A percentile compares a stretch with the other conserved stretches of the same genome.
Conservation (phyloP, 1,140 invertebrate species). For the Ceratina calcarata region DNA sequence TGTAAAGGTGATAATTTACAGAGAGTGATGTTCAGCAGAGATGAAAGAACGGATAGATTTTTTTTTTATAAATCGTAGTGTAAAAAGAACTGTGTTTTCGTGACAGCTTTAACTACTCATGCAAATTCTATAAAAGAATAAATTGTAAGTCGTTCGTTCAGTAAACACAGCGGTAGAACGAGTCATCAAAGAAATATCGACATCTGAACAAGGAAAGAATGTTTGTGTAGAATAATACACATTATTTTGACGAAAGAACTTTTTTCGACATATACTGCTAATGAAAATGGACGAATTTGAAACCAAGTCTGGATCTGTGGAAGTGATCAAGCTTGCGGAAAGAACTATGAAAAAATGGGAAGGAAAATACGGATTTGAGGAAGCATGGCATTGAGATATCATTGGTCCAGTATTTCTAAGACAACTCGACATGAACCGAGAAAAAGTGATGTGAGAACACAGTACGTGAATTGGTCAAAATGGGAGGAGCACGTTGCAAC, state of each 20-base stretch:
- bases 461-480: background rate
- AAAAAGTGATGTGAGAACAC: conserved; percentile 11
- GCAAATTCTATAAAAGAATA: conserved; percentile 31
- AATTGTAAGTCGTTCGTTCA: conserved; percentile 19
- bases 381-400: background rate
- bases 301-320: conserved; percentile 7
- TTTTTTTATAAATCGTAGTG: conserved; percentile 44
- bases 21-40: conserved; percentile 43
- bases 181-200: background rate
- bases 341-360: background rate
- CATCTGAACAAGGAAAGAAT: conserved; percentile 7
- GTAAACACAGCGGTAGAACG: conserved; percentile 4
- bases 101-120: conserved; percentile 23
- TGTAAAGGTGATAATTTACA: conserved; percentile 43
- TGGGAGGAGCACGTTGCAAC: conserved; percentile 1
- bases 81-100: conserved; percentile 44
- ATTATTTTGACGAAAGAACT: conserved; percentile 19
- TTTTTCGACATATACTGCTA: conserved; percentile 27
- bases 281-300: conserved; percentile 19
- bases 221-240: conserved; percentile 27
- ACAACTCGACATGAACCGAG: background rate
- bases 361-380: background rate
- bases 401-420: too few species aligned
- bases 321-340: background rate
- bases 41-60: conserved; percentile 38